Evolutionary conservation across 2,888 invertebrate species (phyloP).

Genomic region (Campaea margaritaria): DNA sequence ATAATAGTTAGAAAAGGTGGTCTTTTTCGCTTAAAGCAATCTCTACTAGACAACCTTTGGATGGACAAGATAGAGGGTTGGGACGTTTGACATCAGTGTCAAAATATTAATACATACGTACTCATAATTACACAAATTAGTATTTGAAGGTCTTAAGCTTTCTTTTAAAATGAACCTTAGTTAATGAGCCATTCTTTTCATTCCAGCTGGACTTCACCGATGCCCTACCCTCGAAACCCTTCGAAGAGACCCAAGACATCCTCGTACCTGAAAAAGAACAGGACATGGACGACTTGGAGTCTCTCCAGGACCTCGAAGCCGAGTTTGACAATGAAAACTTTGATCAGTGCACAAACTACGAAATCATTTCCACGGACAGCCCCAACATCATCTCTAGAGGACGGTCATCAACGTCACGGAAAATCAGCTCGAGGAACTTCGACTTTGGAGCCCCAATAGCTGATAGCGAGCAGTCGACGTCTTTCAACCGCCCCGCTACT

Average conservation of each 20-base stretch:
- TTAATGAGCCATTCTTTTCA: constrained; percentile 12
- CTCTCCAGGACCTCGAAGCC: constrained; percentile 76
- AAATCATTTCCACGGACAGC: constrained; percentile 81
- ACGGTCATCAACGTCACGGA: constrained; percentile 57
- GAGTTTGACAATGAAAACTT: constrained; percentile 75
- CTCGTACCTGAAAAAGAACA: constrained; percentile 50
- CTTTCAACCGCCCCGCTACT: constrained; percentile 72
- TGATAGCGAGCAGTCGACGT: constrained; percentile 72
- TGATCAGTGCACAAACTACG: constrained; percentile 77
- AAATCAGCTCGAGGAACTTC: constrained; percentile 69
- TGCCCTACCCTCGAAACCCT: constrained; percentile 53
- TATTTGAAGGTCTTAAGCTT: no score
- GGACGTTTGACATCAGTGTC: no score
- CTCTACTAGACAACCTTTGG: no score
- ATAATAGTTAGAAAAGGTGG: no score
- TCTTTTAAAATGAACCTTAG: background rate
- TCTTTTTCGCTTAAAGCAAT: no score
- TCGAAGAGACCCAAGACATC: constrained; percentile 48
- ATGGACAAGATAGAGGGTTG: no score
- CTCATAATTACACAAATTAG: no score
- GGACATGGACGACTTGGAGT: constrained; percentile 66
- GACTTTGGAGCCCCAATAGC: constrained; percentile 77
- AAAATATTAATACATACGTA: no score
- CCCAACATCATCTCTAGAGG: constrained; percentile 78
- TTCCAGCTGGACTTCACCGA: constrained; percentile 75